phyloP scores from a whole-genome alignment of 2,888 invertebrate genomes.

The Augochlorella aurata region DNA sequence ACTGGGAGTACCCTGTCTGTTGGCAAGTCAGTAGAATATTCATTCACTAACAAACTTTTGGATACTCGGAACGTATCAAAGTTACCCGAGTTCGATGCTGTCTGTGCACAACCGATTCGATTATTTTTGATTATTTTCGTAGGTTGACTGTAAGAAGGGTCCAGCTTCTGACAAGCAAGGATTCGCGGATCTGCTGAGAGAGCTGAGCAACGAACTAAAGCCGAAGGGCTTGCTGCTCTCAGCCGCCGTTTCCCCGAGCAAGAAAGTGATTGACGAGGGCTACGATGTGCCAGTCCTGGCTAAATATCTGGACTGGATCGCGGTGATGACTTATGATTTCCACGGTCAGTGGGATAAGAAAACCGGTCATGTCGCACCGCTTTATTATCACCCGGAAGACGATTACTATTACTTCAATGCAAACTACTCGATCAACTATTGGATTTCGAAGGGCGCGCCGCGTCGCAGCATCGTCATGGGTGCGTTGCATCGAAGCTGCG shows the following conservation, averaged over 20 bases:
- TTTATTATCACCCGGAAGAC: slow-evolving; percentile 92
- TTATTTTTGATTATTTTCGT: slow-evolving; percentile 32
- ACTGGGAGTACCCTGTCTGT: slow-evolving; percentile 97
- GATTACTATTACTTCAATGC: slow-evolving; percentile 92
- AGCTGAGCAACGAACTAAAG: slow-evolving; percentile 87
- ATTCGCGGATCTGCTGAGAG: slow-evolving; percentile 89
- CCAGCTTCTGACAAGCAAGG: slow-evolving; percentile 91
- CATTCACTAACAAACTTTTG: background rate
- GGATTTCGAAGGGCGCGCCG: slow-evolving; percentile 93
- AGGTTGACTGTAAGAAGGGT: slow-evolving; percentile 93
- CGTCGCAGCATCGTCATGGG: slow-evolving; percentile 93
- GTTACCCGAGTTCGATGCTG: no score
- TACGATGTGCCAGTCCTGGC: slow-evolving; percentile 91
- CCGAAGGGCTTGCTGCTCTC: slow-evolving; percentile 89
- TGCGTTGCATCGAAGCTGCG: slow-evolving; percentile 27
- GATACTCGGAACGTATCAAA: no score
- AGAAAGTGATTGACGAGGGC: slow-evolving; percentile 92
- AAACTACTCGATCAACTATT: slow-evolving; percentile 93
- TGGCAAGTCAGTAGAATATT: slow-evolving; percentile 86
- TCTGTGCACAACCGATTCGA: no score
- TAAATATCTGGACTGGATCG: slow-evolving; percentile 92
- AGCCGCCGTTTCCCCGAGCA: slow-evolving; percentile 93
- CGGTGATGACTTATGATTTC: slow-evolving; percentile 96
- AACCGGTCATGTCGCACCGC: slow-evolving; percentile 94
- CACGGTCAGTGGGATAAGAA: slow-evolving; percentile 96